Base-by-base conservation (phyloP, 2,888 invertebrate genomes). In the Stomorhina lunata region DNA sequence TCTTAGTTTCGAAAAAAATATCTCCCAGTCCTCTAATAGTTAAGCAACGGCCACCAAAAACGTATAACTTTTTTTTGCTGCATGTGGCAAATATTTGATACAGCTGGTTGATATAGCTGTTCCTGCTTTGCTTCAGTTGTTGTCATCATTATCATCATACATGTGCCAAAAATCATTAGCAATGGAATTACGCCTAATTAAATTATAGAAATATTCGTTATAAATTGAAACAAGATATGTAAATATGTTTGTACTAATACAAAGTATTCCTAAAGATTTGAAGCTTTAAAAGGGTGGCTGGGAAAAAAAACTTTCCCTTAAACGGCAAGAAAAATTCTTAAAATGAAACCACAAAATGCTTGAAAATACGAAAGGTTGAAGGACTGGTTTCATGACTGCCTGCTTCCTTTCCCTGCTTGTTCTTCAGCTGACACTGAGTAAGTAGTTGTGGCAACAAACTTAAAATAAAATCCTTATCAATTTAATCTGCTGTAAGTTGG, bases 121-220 rank as follows among this genome's bases (percentile, higher is more conserved):
- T 29, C 1, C 9, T n/a, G 34, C 17, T 20, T 27, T 34, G 27
- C 37, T 59, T 55, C 45, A 45, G 32, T 40, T 50, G 29, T 29
- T 32, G 45, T 59, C 48, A 15, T 59, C 69, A 43, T 10, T 17
- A n/a, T 7, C 12, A 9, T 53, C 20, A 29, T 87, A 87, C 88
- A 88, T 89, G 89, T 88, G 89, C 89, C 89, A 88, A 89, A 88
- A 89, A 88, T 88, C 89, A 88, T 88, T 88, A 88, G 89, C 89
- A 89, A 87, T 88, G 87, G 87, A 88, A 88, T 88, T 88, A 88
- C 86, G 87, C 87, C 88, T 89, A 88, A 89, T 89, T 88, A 88
- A 89, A 88, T 80, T 66, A 80, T 80, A 80, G 55, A 73, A 80
- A 68, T 73, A 66, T 73, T 73, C 59, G 66, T 66, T 80, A 87